Evolutionary conservation across 2,113 vertebrate species (phyloP), one percentile per base, ranked within the genome.

Genomic region (Cebus imitator): DNA sequence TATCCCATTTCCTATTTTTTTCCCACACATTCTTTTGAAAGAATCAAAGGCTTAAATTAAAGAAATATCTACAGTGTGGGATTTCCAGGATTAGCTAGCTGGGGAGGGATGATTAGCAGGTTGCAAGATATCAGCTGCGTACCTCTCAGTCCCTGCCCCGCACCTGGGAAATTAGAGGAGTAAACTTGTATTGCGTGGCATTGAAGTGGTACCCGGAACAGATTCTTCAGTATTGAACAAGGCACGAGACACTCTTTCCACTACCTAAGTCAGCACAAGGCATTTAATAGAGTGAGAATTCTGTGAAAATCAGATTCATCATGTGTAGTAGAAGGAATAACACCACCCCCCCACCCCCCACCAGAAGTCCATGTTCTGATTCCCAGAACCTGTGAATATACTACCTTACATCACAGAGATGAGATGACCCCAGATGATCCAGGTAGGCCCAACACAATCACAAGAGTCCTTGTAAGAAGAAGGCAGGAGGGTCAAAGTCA

Each of bases 301-400:
- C 45, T 25, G 3, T 7, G 27, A 35, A 55, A 72, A 79, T 48
- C 72, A 45, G 17, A 64, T 57, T 55, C 6, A 1, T 35, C 14
- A 2, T 0, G 4, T 23, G 30, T 13, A 68, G 7, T 5, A 70
- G 66, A 89, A 40, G 70, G 17, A 50, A 86, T 16, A n/a, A n/a
- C 10, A 20, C 30, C 7, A 5, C 61, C 27, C 27, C 32, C 12
- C 5, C 11, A 64, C 5, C 13, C 70, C 18, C 1, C 0, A 45
- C 37, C 48, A 81, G 40, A 55, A 18, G 17, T 30, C 35, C 52
- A 52, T 4, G 21, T 18, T 55, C 82, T 57, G 11, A 12, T 68
- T 30, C 82, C 25, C 57, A 82, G 90, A 64, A 40, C 45, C 84
- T 89, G n/a, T 57, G 12, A 37, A 2, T n/a, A 13, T 4, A 1